Conservation (phyloP, 2,888 invertebrate species). For the Chrysodeixis includens region DNA sequence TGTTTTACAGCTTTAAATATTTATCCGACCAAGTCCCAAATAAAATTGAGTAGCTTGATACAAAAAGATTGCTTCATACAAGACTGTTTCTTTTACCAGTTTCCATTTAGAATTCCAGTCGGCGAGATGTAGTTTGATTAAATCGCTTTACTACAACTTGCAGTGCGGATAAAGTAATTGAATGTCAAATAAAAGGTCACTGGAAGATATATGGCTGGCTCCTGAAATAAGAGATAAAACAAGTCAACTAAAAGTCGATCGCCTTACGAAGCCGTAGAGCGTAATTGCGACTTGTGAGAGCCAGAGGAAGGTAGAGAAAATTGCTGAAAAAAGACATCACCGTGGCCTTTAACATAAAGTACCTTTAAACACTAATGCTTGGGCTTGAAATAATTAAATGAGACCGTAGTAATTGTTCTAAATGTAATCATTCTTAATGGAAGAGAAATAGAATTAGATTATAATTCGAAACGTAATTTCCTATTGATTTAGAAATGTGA, state of each 20-base stretch:
- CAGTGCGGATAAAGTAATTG: conserved; percentile 48
- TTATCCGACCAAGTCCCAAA: conserved; percentile 18
- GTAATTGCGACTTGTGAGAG: conserved; percentile 48
- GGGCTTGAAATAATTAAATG: conserved; percentile 18
- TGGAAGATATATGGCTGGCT: conserved; percentile 37
- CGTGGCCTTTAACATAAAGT: conserved; percentile 17
- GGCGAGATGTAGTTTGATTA: conserved; percentile 45
- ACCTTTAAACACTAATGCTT: conserved; percentile 9
- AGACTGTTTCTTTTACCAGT: conserved; percentile 32
- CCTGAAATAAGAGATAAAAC: conserved; percentile 46
- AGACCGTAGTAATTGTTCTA: neutral
- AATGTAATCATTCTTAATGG: conserved; percentile 7
- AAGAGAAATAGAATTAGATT: conserved; percentile 27
- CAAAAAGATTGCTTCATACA: conserved; percentile 34
- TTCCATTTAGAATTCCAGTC: conserved; percentile 41
- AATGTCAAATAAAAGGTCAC: conserved; percentile 48
- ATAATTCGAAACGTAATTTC: conserved; percentile 17
- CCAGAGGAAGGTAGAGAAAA: conserved; percentile 30
- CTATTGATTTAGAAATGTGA: conserved; percentile 16
- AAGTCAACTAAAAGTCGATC: conserved; percentile 46
- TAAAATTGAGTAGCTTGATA: conserved; percentile 33
- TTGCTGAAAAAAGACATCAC: conserved; percentile 15
- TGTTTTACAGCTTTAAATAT: conserved; percentile 48
- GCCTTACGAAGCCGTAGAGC: conserved; percentile 42
- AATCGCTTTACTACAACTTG: conserved; percentile 41